Percentiles rank a stretch among this genome's conserved stretches.
Evolutionary conservation across 2,888 invertebrate species (phyloP).

Genomic region (Cancer borealis): DNA sequence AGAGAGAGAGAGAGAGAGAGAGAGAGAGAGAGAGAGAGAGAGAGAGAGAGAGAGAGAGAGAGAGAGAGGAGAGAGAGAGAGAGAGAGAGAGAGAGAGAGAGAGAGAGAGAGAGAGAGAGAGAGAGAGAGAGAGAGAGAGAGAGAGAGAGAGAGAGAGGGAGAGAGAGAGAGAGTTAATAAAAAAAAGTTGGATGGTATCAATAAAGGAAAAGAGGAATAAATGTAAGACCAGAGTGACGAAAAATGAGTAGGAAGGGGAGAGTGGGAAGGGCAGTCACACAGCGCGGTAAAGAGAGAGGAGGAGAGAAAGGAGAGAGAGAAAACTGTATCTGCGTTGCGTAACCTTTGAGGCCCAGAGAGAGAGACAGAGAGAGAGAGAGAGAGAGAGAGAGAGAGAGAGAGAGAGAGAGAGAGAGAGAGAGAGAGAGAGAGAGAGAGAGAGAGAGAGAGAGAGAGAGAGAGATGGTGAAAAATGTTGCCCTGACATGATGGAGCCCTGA

Average conservation of each 20-base stretch:
- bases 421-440: too few relatives aligned
- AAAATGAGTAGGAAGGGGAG: neutral
- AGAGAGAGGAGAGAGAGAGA: neutral
- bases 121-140: neutral
- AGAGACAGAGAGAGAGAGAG: too few relatives aligned
- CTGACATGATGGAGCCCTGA: constrained; percentile 15
- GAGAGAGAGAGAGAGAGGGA: too few relatives aligned
- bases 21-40: neutral
- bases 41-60: too few relatives aligned
- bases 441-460: neutral
- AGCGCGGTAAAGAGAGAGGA: neutral
- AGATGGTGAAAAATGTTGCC: constrained; percentile 34
- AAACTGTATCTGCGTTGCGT: constrained; percentile 21
- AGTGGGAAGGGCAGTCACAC: neutral
- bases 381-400: too few relatives aligned
- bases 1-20: neutral
- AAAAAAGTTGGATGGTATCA: neutral
- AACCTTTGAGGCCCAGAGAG: constrained; percentile 12
- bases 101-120: neutral
- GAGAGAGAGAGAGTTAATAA: neutral
- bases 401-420: neutral
- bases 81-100: neutral
- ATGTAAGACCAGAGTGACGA: neutral
- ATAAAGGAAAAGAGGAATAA: neutral
- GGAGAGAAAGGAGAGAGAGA: neutral